These are phyloP conservation scores for Deilephila elpenor DNA, from an alignment of 2,888 invertebrate genomes.

Conservation along the genomic window DNA sequence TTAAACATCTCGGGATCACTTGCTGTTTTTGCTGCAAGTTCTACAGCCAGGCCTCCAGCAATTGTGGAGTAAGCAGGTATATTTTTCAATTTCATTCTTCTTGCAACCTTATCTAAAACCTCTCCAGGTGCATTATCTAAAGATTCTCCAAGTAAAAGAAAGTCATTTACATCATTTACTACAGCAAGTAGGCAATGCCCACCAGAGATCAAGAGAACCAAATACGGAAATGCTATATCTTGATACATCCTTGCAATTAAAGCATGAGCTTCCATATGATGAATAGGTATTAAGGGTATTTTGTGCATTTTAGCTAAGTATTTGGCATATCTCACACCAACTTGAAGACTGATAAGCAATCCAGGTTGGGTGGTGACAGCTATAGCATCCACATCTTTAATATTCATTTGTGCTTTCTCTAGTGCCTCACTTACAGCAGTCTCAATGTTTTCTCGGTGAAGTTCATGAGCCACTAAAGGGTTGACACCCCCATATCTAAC, in stretches of 20 bases:
- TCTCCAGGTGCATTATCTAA: conserved; percentile 97
- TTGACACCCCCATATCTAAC: conserved; percentile 93
- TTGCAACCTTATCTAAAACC: conserved; percentile 95
- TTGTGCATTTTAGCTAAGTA: conserved; percentile 86
- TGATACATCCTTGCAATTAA: conserved; percentile 91
- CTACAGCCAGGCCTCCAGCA: conserved; percentile 94
- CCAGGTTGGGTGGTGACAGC: conserved; percentile 97
- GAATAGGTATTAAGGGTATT: conserved; percentile 96
- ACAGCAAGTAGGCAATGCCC: conserved; percentile 94
- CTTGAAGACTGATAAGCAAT: conserved; percentile 89
- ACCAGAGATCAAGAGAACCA: conserved; percentile 96
- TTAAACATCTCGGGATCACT: conserved; percentile 86
- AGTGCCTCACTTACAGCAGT: conserved; percentile 88
- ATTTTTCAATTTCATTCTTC: conserved; percentile 92
- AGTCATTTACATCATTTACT: conserved; percentile 89
- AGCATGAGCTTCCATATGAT: conserved; percentile 99
- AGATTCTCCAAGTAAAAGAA: conserved; percentile 91
- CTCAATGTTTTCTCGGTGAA: conserved; percentile 92
- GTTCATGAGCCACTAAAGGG: conserved; percentile 92
- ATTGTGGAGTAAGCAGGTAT: conserved; percentile 89
- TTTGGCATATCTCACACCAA: conserved; percentile 94
- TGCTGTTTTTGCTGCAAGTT: conserved; percentile 89
- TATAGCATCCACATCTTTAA: conserved; percentile 91
- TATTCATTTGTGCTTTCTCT: conserved; percentile 81
- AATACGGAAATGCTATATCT: conserved; percentile 92